Evolutionary conservation across 2,113 vertebrate species (phyloP).

Genomic region (Poecile atricapillus): DNA sequence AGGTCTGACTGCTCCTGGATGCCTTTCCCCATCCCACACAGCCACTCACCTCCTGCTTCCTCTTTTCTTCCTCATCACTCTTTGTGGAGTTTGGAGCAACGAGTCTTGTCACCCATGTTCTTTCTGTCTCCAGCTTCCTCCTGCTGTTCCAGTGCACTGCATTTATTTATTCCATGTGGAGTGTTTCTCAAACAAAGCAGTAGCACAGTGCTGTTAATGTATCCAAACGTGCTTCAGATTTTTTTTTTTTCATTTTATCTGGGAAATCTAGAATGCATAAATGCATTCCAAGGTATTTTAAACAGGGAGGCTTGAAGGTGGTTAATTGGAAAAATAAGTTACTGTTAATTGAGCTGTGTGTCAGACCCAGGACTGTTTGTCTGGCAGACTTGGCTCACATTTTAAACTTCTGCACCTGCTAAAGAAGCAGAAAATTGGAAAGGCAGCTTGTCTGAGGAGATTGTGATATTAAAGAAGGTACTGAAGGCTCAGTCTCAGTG

Average conservation of each 20-base stretch:
- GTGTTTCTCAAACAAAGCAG: neutral
- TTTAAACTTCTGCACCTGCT: neutral
- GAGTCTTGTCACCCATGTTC: neutral
- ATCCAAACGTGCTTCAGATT: neutral
- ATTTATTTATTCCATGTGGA: neutral
- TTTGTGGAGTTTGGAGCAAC: neutral
- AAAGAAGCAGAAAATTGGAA: neutral
- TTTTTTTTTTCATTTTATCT: neutral
- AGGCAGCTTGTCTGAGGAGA: neutral
- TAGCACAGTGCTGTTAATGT: neutral
- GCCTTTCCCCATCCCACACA: neutral
- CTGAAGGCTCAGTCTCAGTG: neutral
- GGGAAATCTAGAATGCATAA: neutral
- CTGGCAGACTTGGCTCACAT: neutral
- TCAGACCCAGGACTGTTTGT: neutral
- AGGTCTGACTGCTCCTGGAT: fast-evolving
- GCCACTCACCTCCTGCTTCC: neutral
- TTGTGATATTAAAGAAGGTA: neutral
- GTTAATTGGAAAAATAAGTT: neutral
- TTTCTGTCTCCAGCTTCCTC: neutral
- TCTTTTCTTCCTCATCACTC: neutral
- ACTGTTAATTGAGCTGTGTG: neutral
- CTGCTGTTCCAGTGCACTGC: neutral
- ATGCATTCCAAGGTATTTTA: neutral
- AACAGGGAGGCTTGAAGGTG: neutral